phyloP scores from a whole-genome alignment of 2,113 vertebrate species.

The Syngnathus floridae region DNA sequence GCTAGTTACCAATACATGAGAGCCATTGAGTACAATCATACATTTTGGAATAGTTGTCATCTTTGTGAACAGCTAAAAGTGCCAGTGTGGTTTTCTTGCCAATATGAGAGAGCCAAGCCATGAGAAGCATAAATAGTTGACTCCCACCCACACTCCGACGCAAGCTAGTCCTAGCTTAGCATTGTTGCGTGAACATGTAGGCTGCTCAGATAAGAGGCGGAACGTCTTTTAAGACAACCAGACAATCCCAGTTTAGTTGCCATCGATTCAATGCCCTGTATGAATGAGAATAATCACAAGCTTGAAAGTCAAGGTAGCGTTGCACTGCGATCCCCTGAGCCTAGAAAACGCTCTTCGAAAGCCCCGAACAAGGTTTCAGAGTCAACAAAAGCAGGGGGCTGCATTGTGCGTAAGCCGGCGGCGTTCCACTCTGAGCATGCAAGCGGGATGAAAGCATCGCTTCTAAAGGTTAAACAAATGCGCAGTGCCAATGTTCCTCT shows the following conservation, averaged over 20 bases:
- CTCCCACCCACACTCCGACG: too few relatives aligned
- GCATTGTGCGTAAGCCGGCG: neutral
- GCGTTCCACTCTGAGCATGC: neutral
- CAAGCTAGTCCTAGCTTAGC: too few relatives aligned
- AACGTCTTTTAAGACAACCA: too few relatives aligned
- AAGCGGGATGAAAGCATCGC: conserved; percentile 12
- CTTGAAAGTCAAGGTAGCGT: neutral
- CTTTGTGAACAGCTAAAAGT: neutral
- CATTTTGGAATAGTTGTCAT: too few relatives aligned
- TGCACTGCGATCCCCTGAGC: neutral
- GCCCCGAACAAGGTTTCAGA: neutral
- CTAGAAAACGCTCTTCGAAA: neutral
- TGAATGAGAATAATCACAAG: too few relatives aligned
- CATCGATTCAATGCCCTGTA: too few relatives aligned
- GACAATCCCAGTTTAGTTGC: too few relatives aligned
- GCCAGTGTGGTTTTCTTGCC: neutral
- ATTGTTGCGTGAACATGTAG: too few relatives aligned
- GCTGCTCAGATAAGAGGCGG: too few relatives aligned
- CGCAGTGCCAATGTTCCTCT: conserved; percentile 34
- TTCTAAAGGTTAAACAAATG: conserved; percentile 34
- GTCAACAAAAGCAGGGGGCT: neutral
- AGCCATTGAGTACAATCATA: too few relatives aligned
- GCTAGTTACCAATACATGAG: too few relatives aligned
- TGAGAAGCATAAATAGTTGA: too few relatives aligned
- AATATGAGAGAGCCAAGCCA: neutral